Percentiles rank a stretch among this genome's conserved stretches.
Conservation (phyloP, 2,113 vertebrate genomes). For the Coregonus clupeaformis region DNA sequence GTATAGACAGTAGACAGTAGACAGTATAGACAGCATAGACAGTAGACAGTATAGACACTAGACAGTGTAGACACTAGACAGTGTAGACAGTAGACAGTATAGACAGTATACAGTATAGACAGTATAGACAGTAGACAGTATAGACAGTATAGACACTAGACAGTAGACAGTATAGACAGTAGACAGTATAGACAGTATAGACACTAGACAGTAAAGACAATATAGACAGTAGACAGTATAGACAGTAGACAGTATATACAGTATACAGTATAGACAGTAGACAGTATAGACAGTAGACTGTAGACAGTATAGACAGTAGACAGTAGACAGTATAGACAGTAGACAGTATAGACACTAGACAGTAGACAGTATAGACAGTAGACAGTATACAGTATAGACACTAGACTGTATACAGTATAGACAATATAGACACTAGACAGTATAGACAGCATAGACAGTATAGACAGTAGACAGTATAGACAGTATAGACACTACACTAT, state of each 20-base stretch:
- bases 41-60: neutral
- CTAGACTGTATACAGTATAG: neutral
- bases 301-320: neutral
- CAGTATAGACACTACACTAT: neutral
- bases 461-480: neutral
- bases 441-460: neutral
- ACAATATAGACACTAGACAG: neutral
- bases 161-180: too few relatives aligned
- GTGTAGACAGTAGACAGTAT: neutral
- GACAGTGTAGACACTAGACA: too few relatives aligned
- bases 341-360: too few relatives aligned
- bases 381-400: too few relatives aligned
- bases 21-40: neutral
- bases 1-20: too few relatives aligned
- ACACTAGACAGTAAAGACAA: neutral
- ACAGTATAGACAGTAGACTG: neutral
- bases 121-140: neutral
- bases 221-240: too few relatives aligned
- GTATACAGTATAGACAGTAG: too few relatives aligned
- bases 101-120: neutral
- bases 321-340: neutral
- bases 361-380: neutral
- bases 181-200: neutral
- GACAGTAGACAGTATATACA: neutral
- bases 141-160: neutral